Evolutionary conservation across 2,888 invertebrate species (phyloP).

Genomic region (Chalcis sispes): DNA sequence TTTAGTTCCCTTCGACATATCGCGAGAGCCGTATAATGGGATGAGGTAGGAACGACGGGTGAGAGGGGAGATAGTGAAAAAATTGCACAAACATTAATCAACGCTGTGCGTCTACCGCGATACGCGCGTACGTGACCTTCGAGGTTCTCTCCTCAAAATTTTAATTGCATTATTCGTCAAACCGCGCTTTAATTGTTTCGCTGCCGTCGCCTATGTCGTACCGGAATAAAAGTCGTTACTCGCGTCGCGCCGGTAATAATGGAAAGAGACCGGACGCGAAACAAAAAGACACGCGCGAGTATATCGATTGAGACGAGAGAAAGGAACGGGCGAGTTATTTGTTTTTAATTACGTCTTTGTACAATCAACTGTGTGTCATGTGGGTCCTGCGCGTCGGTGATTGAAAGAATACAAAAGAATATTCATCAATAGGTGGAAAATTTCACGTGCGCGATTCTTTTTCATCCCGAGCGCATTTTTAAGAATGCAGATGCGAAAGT

Average conservation of each 20-base stretch:
- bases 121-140: constrained; percentile 51
- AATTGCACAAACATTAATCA: constrained; percentile 52
- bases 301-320: constrained; percentile 9
- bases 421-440: no score
- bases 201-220: no score
- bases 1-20: constrained; percentile 3
- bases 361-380: constrained; percentile 10
- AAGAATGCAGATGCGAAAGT: no score
- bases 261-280: neutral
- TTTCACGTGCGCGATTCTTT: no score
- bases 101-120: neutral
- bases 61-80: neutral
- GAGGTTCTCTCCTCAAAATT: constrained; percentile 33
- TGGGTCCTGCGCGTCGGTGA: no score
- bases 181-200: constrained; percentile 46
- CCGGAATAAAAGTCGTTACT: constrained; percentile 48
- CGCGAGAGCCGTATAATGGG: neutral
- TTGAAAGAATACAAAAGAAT: no score
- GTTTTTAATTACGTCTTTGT: constrained; percentile 26
- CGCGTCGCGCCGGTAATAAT: neutral
- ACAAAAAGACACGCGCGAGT: neutral
- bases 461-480: no score
- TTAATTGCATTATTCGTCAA: constrained; percentile 56
- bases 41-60: neutral
- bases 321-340: neutral